Evolutionary conservation across 2,797 vertebrate genomes (phyloP).

Genomic region (Clarias pachynema): DNA sequence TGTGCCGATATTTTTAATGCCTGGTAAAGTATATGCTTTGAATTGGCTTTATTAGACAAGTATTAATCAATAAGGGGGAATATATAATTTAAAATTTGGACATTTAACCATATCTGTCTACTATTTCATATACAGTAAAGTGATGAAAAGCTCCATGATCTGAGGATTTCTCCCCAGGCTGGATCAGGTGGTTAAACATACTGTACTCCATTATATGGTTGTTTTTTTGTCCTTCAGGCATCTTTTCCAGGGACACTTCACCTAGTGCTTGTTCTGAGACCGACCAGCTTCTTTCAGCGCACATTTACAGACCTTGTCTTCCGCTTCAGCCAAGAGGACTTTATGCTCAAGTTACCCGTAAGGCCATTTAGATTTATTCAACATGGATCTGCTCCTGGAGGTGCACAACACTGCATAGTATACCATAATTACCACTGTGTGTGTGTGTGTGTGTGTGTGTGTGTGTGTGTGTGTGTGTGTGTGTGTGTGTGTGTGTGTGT

Average conservation of each 20-base stretch:
- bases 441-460: background rate
- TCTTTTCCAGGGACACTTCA: constrained; percentile 96
- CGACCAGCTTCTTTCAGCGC: constrained; percentile 94
- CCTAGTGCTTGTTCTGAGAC: constrained; percentile 92
- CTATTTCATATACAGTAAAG: background rate
- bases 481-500: constrained; percentile 27
- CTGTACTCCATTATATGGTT: background rate
- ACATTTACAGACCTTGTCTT: constrained; percentile 96
- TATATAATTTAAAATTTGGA: background rate
- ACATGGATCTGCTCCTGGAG: background rate
- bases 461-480: constrained; percentile 29
- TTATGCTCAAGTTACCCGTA: constrained; percentile 96
- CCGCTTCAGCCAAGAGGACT: constrained; percentile 95
- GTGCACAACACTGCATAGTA: background rate
- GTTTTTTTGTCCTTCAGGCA: constrained; percentile 29
- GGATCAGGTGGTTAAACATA: background rate
- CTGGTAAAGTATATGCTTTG: background rate
- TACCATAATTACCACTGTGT: background rate
- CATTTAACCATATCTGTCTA: background rate
- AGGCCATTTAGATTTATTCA: constrained; percentile 40
- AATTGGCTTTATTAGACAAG: background rate
- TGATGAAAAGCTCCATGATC: background rate
- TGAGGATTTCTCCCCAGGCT: background rate
- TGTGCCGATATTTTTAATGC: background rate
- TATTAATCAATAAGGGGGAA: background rate